Base-by-base conservation (phyloP, 2,888 invertebrate species). In the Acleris cristana region DNA sequence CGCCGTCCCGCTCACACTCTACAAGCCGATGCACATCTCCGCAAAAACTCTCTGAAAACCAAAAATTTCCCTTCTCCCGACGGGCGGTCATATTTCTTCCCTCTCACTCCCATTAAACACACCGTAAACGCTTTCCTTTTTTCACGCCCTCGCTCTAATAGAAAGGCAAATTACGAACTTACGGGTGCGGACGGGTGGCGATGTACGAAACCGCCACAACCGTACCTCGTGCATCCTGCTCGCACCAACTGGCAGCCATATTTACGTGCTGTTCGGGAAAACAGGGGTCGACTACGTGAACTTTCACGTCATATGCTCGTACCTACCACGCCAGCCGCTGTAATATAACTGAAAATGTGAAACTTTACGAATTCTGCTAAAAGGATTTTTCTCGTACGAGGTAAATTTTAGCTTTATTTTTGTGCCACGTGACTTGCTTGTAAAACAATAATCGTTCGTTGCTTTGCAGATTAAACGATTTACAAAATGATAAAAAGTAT, bases 81-180 rank as follows among this genome's bases (percentile, higher is more conserved):
- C 89, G 85, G 91, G 89, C 79, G 90, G 87, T 84, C 87, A 89
- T 92, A 92, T 92, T 91, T 92, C 92, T 91, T 92, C 92, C 92
- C 91, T 90, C 87, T 92, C 92, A 74, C 92, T 92, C 92, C 86
- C 91, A 92, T 92, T 92, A 92, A 92, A 90, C 92, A 91, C 89
- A 77, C 92, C 92, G 92, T 92, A 92, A 92, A 92, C 90, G 92
- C 92, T 92, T 92, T 92, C 92, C 92, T 92, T 92, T 92, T 92
- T 92, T 92, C 92, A 92, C 92, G 92, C 92, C 92, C 92, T 92
- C 91, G 84, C 87, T 92, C 90, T 92, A 92, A 92, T 92, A 92
- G 92, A 92, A 92, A 92, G 92, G 92, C 92, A 92, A 92, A 92
- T 92, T 92, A 92, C 92, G 92, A 92, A 92, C 91, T 92, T 92